Base-by-base conservation (phyloP, 1,140 invertebrate genomes). In the Drosophila ananassae region DNA sequence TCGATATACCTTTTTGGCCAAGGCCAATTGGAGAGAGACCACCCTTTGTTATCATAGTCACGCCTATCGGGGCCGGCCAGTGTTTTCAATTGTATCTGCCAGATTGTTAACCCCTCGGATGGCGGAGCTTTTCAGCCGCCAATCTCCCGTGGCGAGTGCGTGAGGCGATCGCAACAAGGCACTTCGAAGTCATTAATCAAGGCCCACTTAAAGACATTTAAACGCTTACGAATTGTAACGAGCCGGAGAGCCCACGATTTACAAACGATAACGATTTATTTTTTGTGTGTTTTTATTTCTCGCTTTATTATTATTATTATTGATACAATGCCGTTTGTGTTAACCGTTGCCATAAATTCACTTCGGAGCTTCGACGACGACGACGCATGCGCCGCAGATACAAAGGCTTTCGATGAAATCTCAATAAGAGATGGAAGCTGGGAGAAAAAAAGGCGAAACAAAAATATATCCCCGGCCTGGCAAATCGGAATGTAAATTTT, bases 221-320 rank as follows among this genome's bases (percentile, higher is more conserved):
- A 85, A 81, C 78, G 81, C 82, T 85, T 87, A 85, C 82, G 81
- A 85, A 87, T 85, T 85, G 81, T 85, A 72, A 71, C 78, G 28
- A 67, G 73, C 55, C 69, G 41, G 28, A 54, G 39, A 44, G 41
- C 41, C 69, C 79, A 82, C 79, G 79, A 82, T 78, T 75, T 75
- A 44, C 25, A 62, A 83, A 61, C 79, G 79, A 83, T 83, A 82
- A 78, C 74, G 64, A 77, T 84, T 69, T 69, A 69, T 62, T 57
- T 68, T 71, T 62, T 52, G 17, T 46, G 51, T 69, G 54, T 37
- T 63, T 56, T 64, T 74, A 52, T 63, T 52, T 55, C 34, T 52
- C 24, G 44, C 17, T 72, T 67, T 61, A 46, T 69, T 50, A 34
- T 69, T 64, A 63, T 73, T 79, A 73, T 85, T 85, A 85, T 85